Evolutionary conservation across 2,797 vertebrate species (phyloP).

Genomic region (Notolepis coatsorum): DNA sequence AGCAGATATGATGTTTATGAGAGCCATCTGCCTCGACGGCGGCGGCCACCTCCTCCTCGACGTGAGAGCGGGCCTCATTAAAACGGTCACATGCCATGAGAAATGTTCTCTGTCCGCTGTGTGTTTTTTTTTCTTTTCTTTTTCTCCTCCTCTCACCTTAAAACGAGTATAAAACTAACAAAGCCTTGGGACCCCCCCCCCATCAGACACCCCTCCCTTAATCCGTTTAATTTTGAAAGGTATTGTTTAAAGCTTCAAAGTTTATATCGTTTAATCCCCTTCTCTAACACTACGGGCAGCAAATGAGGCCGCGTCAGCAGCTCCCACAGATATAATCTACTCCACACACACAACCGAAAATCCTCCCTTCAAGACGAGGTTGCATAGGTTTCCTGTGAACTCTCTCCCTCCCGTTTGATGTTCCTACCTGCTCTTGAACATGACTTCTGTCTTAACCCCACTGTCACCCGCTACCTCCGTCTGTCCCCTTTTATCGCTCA

Average conservation of each 20-base stretch:
- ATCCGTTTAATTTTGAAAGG: slow-evolving; percentile 87
- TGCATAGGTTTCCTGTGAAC: slow-evolving; percentile 83
- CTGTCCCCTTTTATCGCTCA: slow-evolving; percentile 87
- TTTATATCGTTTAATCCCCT: slow-evolving; percentile 86
- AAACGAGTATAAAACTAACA: slow-evolving; percentile 81
- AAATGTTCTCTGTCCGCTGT: slow-evolving; percentile 70
- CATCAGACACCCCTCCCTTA: slow-evolving; percentile 83
- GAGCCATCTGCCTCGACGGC: slow-evolving; percentile 69
- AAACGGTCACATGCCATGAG: slow-evolving; percentile 81
- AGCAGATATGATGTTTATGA: slow-evolving; percentile 74
- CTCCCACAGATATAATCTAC: slow-evolving; percentile 82
- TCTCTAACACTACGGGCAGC: slow-evolving; percentile 80
- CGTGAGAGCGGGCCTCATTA: slow-evolving; percentile 80
- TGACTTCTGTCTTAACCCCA: slow-evolving; percentile 86
- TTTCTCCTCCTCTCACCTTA: slow-evolving; percentile 22
- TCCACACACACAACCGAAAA: slow-evolving; percentile 84
- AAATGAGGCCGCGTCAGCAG: slow-evolving; percentile 84
- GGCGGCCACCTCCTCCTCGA: slow-evolving; percentile 69
- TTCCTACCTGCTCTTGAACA: slow-evolving; percentile 86
- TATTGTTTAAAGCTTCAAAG: slow-evolving; percentile 88
- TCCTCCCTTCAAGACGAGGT: slow-evolving; percentile 82
- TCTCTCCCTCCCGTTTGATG: slow-evolving; percentile 86
- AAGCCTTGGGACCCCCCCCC: slow-evolving; percentile 84
- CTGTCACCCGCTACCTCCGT: slow-evolving; percentile 85
- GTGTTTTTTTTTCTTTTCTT: slow-evolving; percentile 36